These are phyloP conservation scores for Dendrocincla tyrannina DNA, from an alignment of 2,797 vertebrate species.

Conservation along the genomic window DNA sequence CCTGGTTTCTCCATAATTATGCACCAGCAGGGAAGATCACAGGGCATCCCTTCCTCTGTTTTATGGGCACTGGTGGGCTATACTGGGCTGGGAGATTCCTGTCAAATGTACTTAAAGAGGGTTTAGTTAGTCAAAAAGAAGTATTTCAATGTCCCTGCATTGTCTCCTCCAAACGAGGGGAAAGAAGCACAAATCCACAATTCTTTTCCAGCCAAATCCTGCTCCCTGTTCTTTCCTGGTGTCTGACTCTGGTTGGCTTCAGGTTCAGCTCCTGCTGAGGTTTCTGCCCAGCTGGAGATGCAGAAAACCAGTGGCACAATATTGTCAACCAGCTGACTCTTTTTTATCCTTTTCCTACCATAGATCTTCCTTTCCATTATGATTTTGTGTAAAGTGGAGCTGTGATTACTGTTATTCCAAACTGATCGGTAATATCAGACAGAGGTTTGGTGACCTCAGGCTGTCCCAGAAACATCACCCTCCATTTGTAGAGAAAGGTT, in stretches of 20 bases:
- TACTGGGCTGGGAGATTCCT: neutral
- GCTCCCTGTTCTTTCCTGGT: neutral
- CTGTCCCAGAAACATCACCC: accelerated
- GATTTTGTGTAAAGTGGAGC: neutral
- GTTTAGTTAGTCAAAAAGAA: neutral
- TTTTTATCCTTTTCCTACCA: neutral
- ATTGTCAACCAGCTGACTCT: neutral
- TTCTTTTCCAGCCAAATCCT: neutral
- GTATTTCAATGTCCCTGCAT: neutral
- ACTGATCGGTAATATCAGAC: accelerated
- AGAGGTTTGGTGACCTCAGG: neutral
- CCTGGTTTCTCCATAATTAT: neutral
- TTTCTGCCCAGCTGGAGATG: neutral
- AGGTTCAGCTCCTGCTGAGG: neutral
- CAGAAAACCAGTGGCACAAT: neutral
- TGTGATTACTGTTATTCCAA: neutral
- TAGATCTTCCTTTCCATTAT: neutral
- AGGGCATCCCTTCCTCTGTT: neutral
- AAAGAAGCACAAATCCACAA: neutral
- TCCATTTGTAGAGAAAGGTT: neutral
- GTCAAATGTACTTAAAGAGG: neutral
- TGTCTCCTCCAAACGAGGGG: neutral
- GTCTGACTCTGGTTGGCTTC: neutral
- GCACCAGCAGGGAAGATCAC: neutral
- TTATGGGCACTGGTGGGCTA: neutral